Conservation (phyloP, 1,140 invertebrate genomes). For the Cydia fagiglandana region DNA sequence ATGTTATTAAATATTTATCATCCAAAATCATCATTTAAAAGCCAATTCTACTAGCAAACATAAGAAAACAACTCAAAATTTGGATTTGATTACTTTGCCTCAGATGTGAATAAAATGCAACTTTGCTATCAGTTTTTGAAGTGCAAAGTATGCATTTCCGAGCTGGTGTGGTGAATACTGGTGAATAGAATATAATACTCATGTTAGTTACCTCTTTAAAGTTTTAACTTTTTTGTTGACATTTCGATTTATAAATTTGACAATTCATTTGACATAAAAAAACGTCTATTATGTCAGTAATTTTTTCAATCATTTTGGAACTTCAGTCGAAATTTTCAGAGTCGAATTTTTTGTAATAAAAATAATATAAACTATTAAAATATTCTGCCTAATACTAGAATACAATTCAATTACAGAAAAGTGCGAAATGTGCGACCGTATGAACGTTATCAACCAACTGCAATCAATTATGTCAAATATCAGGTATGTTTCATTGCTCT, state of each 20-base stretch:
- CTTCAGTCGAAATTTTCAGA: slow-evolving; percentile 21
- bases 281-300: slow-evolving; percentile 16
- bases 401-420: slow-evolving; percentile 26
- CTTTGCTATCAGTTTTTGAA: too few species aligned
- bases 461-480: slow-evolving; percentile 64
- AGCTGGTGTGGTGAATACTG: too few species aligned
- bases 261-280: not conserved
- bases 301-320: not conserved
- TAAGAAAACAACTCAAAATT: too few species aligned
- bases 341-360: slow-evolving; percentile 20
- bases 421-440: slow-evolving; percentile 63
- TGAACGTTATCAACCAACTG: slow-evolving; percentile 59
- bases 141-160: too few species aligned
- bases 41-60: too few species aligned
- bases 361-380: slow-evolving; percentile 13
- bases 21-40: too few species aligned
- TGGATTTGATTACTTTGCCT: too few species aligned
- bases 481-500: slow-evolving; percentile 50
- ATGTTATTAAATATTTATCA: too few species aligned
- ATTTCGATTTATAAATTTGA: not conserved
- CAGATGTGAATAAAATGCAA: too few species aligned
- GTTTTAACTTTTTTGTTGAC: not conserved
- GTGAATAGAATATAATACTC: too few species aligned
- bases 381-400: not conserved
- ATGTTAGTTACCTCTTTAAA: not conserved